Percentiles rank a stretch among this genome's conserved stretches.
Evolutionary conservation across 1,140 invertebrate genomes (phyloP).

Genomic region (Cydia splendana): DNA sequence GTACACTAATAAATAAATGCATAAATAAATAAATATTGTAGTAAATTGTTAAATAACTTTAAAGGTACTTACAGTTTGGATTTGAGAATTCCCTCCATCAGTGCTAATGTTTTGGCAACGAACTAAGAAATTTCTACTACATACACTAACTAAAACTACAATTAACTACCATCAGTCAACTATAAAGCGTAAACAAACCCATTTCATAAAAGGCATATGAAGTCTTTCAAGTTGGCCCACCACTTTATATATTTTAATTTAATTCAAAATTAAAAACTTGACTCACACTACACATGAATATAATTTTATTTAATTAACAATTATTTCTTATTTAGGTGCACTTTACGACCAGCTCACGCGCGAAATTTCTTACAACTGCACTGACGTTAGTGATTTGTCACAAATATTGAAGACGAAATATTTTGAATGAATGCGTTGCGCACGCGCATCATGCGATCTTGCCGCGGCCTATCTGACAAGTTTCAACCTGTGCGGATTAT

Average conservation of each 20-base stretch:
- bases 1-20: neutral
- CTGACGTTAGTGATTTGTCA: constrained; percentile 11
- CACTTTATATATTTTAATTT: neutral
- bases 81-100: constrained; percentile 6
- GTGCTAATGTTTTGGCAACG: neutral
- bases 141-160: constrained; percentile 5
- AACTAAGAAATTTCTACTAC: constrained; percentile 12
- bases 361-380: constrained; percentile 8
- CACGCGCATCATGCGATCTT: neutral
- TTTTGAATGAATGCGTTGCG: neutral
- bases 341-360: neutral
- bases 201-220: neutral
- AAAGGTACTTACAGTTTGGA: neutral
- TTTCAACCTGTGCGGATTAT: constrained; percentile 17
- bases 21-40: neutral
- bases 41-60: neutral
- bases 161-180: constrained; percentile 22
- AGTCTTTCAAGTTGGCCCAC: neutral
- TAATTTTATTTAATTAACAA: constrained; percentile 15
- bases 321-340: neutral
- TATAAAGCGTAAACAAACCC: constrained; percentile 22
- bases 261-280: neutral
- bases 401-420: neutral
- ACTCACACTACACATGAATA: constrained; percentile 1
- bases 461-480: neutral